Base-by-base conservation (phyloP, 2,113 vertebrate species). In the Pseudopodoces humilis region DNA sequence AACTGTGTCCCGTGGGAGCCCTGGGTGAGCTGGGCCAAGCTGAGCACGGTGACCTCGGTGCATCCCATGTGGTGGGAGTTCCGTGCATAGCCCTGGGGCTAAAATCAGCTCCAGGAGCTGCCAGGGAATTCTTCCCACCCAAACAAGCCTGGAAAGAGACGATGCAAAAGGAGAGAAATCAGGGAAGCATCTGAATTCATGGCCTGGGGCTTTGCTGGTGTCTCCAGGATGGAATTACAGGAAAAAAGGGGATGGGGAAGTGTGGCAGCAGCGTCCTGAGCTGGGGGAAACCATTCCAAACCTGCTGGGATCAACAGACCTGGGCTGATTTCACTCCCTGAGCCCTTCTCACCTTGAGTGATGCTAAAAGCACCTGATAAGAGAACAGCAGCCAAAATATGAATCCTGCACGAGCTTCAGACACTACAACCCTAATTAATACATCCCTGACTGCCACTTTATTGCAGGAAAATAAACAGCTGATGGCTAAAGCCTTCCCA, bases 31-130 rank as follows among this genome's bases (percentile, higher is more conserved):
- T 2, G 55, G 39, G 11, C 28, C 5, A 4, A 58, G 47, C 22
- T 0, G 10, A 67, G 71, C 71, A 16, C 6, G 1, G 67, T 0
- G 24, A 50, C 16, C 41, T 53, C 2, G 0, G 43, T 49, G 49
- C 28, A 17, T 69, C 69, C 30, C 22, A 10, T 1, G 4, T 3
- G 49, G 20, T 20, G 15, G 39, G 33, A 43, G 30, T 3, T 74
- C 10, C 2, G 8, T 7, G 58, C 2, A 7, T 30, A 27, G 68
- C 7, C 46, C 65, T 6, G 56, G 67, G 71, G 63, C 15, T 81
- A 10, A 74, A 90, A 92, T 24, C 28, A 47, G 41, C 74, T 47
- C 59, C 63, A 5, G 17, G 41, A 56, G 8, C 23, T 63, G 53
- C 78, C 64, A n/a, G 83, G 72, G 76, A 65, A 91, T 23, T 52